Base-by-base conservation (phyloP, 2,888 invertebrate species). In the Anorthoa munda region DNA sequence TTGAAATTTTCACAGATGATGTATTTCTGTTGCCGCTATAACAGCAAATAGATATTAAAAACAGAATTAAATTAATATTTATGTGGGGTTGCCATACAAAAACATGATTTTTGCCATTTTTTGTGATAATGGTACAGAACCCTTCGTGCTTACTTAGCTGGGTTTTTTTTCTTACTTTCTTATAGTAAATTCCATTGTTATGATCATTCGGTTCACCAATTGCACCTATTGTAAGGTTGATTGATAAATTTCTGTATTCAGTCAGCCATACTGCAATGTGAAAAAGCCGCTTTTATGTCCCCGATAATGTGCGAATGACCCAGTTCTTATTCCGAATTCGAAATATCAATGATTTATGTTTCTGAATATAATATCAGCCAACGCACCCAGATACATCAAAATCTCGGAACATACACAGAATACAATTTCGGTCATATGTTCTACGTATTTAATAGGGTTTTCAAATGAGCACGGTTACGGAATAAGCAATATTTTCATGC, bases 401-500 rank as follows among this genome's bases (percentile, higher is more conserved):
- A 77, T 68, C 53, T 46, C 53, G 39, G 56, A 69, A 58, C 68
- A 58, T 64, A 66, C 46, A 65, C 26, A 71, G 53, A 45, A 53
- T 67, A 81, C 61, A 75, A 77, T 78, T 66, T 67, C 58, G 45
- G 39, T 45, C 67, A 68, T 72, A 72, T 61, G 53, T 76, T 73
- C 68, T 59, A 64, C 18, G 66, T 81, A 73, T 79, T 69, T 75
- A 72, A 64, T 66, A 61, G 60, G 75, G 74, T 58, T 79, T 81
- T 84, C 81, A 86, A 89, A 88, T 79, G 86, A 82, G 86, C 86
- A 85, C 85, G 78, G 86, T 82, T 83, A 77, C 69, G 58, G 86
- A 89, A 89, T 89, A 86, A 86, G 83, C 90, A 90, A 90, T 90
- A 82, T 77, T 82, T 72, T 81, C 83, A 86, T 81, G 84, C 77